Evolutionary conservation across 30 jellyfish, hydroid and myxozoan species (phyloP).

Genomic region (Aurelia aurita complex sp. Pacific): DNA sequence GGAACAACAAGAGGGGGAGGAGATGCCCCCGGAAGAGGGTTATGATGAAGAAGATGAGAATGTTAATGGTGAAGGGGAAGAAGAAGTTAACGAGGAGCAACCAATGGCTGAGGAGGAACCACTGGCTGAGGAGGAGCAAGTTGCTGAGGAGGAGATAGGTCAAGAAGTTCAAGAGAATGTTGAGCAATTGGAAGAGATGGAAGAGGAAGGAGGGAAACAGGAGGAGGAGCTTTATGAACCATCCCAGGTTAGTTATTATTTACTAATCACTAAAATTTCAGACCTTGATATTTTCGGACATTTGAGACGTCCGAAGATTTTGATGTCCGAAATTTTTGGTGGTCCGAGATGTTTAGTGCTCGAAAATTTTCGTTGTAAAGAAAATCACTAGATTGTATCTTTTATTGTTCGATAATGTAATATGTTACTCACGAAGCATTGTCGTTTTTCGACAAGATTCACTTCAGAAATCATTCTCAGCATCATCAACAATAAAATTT

Average conservation of each 20-base stretch:
- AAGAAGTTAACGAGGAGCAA: conserved; percentile 19
- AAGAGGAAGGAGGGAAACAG: neutral
- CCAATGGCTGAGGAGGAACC: conserved; percentile 2
- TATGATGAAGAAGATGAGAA: conserved; percentile 46
- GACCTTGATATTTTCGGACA: no score
- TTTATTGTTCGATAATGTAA: no score
- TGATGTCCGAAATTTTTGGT: no score
- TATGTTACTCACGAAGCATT: no score
- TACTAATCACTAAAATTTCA: no score
- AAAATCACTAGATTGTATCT: no score
- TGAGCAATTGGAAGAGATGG: neutral
- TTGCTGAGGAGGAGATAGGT: neutral
- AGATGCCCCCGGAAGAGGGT: conserved; percentile 24
- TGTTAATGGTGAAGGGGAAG: conserved; percentile 42
- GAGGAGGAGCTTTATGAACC: conserved; percentile 62
- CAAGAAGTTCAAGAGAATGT: neutral
- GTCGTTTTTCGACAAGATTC: no score
- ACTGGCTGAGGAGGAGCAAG: conserved; percentile 19
- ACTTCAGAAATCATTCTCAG: no score
- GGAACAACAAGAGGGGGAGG: conserved; percentile 54
- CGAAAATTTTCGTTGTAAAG: no score
- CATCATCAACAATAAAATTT: no score
- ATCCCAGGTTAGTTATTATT: conserved; percentile 33
- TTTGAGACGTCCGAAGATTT: no score
- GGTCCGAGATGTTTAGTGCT: no score